Evolutionary conservation across 2,888 invertebrate genomes (phyloP).

Genomic region (Ichneumoninae sp.): DNA sequence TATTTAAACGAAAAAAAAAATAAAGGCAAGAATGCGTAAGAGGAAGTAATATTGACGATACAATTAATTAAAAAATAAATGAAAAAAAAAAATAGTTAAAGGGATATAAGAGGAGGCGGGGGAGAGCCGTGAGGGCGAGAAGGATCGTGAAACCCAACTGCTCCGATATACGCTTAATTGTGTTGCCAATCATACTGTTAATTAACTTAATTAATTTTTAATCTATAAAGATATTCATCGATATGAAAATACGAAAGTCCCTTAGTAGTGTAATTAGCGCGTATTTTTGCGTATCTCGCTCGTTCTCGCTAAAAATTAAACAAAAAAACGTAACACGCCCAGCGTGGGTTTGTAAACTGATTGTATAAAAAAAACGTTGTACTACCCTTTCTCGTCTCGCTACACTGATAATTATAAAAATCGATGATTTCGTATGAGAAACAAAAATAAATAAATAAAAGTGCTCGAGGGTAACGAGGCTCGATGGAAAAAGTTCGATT

Average conservation of each 20-base stretch:
- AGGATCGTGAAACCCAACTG: slow-evolving; percentile 76
- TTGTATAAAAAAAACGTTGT: slow-evolving; percentile 1
- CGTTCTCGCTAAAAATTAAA: slow-evolving; percentile 31
- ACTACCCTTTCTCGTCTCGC: slow-evolving; percentile 26
- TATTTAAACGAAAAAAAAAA: slow-evolving; percentile 27
- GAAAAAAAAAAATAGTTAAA: slow-evolving; percentile 29
- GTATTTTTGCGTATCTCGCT: slow-evolving; percentile 49
- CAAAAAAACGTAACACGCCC: background rate
- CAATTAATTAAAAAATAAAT: slow-evolving; percentile 25
- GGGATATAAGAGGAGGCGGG: slow-evolving; percentile 37
- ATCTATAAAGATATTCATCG: slow-evolving; percentile 58
- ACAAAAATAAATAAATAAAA: background rate
- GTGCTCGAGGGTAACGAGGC: slow-evolving; percentile 48
- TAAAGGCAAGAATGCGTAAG: slow-evolving; percentile 5
- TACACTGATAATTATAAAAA: background rate
- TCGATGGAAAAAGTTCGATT: slow-evolving; percentile 17
- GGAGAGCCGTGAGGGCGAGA: slow-evolving; percentile 60
- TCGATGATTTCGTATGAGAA: background rate
- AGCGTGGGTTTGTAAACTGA: slow-evolving; percentile 4
- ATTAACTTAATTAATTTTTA: slow-evolving; percentile 75
- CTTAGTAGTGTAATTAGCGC: slow-evolving; percentile 54
- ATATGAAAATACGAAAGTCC: slow-evolving; percentile 57
- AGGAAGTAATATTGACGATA: slow-evolving; percentile 38
- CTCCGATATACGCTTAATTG: slow-evolving; percentile 82
- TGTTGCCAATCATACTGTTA: slow-evolving; percentile 81